Percentiles rank a stretch among this genome's conserved stretches.
phyloP scores from a whole-genome alignment of 1,140 invertebrate genomes.

The Liolophura sinensis region DNA sequence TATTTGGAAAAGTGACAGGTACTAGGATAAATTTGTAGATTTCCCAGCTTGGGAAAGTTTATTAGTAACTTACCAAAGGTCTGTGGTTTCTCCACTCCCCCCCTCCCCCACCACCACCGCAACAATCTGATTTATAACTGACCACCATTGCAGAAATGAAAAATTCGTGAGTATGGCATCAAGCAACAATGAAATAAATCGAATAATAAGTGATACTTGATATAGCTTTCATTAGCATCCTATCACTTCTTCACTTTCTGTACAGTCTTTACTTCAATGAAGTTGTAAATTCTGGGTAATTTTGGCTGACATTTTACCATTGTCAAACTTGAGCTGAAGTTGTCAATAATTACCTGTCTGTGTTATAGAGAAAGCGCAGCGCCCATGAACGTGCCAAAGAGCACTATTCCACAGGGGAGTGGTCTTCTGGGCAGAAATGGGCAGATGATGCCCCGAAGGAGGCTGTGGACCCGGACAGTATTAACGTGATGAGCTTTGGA shows the following conservation, averaged over 20 bases:
- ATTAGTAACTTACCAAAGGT: too few species aligned
- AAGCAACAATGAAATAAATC: too few species aligned
- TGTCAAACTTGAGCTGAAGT: not conserved
- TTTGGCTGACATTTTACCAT: not conserved
- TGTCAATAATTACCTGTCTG: not conserved
- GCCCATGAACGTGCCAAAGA: conserved; percentile 82
- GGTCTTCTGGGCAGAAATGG: conserved; percentile 90
- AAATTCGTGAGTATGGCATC: too few species aligned
- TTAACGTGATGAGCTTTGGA: conserved; percentile 87
- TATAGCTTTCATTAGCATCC: too few species aligned
- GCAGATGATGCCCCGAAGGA: conserved; percentile 78
- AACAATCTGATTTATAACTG: too few species aligned
- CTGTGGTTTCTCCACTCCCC: too few species aligned
- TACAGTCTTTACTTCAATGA: not conserved
- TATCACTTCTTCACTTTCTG: not conserved
- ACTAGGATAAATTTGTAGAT: too few species aligned
- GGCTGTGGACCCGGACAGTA: conserved; percentile 73
- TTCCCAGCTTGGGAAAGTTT: too few species aligned
- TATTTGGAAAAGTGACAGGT: too few species aligned
- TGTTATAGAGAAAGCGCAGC: conserved; percentile 66
- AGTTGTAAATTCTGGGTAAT: not conserved
- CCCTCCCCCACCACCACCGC: too few species aligned
- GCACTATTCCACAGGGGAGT: conserved; percentile 80
- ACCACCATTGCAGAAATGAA: too few species aligned
- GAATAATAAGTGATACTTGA: too few species aligned